phyloP scores from a whole-genome alignment of 53 echinoderm and acorn worm species.

The Holothuria scabra region DNA sequence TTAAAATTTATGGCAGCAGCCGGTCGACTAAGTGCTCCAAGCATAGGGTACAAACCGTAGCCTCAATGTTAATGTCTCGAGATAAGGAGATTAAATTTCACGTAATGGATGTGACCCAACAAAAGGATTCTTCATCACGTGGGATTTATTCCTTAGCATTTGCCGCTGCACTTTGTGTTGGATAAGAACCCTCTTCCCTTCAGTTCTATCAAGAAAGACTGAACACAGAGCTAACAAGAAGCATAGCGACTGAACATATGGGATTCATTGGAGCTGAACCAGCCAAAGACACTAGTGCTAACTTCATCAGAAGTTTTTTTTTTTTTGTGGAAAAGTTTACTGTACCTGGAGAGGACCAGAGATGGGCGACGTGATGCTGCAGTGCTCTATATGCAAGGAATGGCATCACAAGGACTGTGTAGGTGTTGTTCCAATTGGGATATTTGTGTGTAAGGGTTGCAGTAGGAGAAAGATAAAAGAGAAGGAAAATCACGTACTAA shows the following conservation, averaged over 20 bases:
- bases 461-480: not conserved
- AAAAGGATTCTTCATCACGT: not conserved
- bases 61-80: not conserved
- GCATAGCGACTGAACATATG: not conserved
- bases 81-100: not conserved
- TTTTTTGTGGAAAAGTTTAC: no score
- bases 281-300: no score
- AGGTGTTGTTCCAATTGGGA: not conserved
- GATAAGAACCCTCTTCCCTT: constrained; percentile 4
- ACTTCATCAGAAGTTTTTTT: no score
- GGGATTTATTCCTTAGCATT: constrained; percentile 7
- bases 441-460: not conserved
- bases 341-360: no score
- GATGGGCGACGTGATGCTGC: no score
- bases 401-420: constrained; percentile 8
- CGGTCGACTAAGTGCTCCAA: not conserved
- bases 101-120: constrained; percentile 33
- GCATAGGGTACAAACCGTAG: not conserved
- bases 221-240: not conserved
- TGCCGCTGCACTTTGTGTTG: constrained; percentile 23
- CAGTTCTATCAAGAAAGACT: not conserved
- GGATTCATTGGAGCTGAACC: not conserved
- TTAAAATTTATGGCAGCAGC: constrained; percentile 14
- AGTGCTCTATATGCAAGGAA: no score
- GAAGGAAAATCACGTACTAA: not conserved